phyloP scores from a whole-genome alignment of 2,113 vertebrate genomes.

The Prionailurus bengalensis region DNA sequence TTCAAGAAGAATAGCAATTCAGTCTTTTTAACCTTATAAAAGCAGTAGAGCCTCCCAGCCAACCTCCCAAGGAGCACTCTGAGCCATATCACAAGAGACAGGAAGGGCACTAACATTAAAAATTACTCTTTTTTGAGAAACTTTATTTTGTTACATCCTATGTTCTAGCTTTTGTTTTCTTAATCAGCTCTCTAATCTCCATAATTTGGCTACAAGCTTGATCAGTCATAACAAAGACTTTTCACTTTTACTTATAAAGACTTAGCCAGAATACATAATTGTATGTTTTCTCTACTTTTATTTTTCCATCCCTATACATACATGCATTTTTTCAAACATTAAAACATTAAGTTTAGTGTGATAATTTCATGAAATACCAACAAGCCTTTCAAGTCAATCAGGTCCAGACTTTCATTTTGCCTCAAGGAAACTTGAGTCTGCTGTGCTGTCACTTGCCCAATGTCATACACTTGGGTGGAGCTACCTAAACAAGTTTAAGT shows the following conservation, averaged over 20 bases:
- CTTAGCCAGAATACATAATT: slow-evolving; percentile 47
- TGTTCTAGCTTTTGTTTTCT: slow-evolving; percentile 38
- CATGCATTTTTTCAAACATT: neutral
- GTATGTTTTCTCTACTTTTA: neutral
- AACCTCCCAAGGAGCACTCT: neutral
- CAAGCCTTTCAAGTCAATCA: neutral
- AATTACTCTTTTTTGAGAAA: slow-evolving; percentile 18
- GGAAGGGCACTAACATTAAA: slow-evolving; percentile 44
- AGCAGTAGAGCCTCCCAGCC: slow-evolving; percentile 55
- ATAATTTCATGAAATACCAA: slow-evolving; percentile 26
- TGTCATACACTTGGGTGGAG: neutral
- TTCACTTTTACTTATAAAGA: slow-evolving; percentile 47
- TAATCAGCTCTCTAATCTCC: slow-evolving; percentile 28
- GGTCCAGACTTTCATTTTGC: neutral
- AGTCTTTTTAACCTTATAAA: slow-evolving; percentile 66
- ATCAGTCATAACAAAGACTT: slow-evolving; percentile 5
- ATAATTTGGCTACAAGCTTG: slow-evolving; percentile 24
- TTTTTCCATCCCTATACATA: neutral
- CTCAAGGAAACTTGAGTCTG: neutral
- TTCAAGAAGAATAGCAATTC: slow-evolving; percentile 66
- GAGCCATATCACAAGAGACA: neutral
- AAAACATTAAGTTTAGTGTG: neutral
- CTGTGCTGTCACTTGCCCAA: neutral
- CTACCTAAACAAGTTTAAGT: neutral
- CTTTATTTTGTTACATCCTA: neutral